Evolutionary conservation across 2,797 vertebrate species (phyloP).

Genomic region (Orientallactaga sibirica): DNA sequence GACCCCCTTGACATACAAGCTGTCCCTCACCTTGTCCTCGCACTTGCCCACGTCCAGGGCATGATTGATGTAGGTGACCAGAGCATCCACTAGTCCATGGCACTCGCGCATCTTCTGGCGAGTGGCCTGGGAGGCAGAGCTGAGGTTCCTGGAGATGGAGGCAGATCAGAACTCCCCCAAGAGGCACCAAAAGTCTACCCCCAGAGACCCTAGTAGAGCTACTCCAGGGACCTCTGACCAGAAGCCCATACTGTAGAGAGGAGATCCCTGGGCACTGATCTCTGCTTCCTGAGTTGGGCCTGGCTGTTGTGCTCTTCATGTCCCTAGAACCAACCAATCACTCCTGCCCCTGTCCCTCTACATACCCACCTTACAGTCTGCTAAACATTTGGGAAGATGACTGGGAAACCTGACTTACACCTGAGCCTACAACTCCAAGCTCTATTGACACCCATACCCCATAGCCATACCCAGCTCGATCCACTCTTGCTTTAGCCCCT

Average conservation of each 20-base stretch:
- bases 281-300: not conserved
- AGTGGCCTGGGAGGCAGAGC: slow-evolving; percentile 94
- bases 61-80: slow-evolving; percentile 92
- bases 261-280: fast-evolving
- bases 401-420: not conserved
- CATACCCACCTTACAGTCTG: fast-evolving
- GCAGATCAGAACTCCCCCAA: not conserved
- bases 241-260: not conserved
- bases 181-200: not conserved
- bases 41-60: slow-evolving; percentile 89
- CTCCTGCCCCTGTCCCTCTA: not conserved
- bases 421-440: not conserved
- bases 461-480: not conserved
- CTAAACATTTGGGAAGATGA: not conserved
- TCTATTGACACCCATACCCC: not conserved
- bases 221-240: not conserved
- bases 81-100: slow-evolving; percentile 91
- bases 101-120: slow-evolving; percentile 94
- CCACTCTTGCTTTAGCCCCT: not conserved
- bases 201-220: not conserved
- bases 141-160: slow-evolving; percentile 92
- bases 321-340: not conserved
- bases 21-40: slow-evolving; percentile 92
- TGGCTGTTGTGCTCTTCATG: not conserved
- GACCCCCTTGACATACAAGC: not conserved